Base-by-base conservation (phyloP, 2,113 vertebrate species). In the Bufo bufo region DNA sequence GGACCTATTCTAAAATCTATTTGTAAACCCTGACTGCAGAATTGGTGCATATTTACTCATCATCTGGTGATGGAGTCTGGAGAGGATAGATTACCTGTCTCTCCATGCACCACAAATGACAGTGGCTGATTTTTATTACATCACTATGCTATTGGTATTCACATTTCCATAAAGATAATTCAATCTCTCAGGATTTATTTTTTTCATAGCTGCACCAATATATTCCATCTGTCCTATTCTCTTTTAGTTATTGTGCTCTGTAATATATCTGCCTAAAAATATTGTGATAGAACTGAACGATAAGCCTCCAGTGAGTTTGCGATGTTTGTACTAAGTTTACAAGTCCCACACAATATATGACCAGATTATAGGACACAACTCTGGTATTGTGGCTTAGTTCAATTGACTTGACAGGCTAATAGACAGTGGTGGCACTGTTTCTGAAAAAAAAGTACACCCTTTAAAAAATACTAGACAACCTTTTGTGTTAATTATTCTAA, bases 111-210 rank as follows among this genome's bases (percentile, higher is more conserved):
- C 71, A 74, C 71, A 74, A 74, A 74, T 74, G 71, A 74, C 71
- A 47, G 43, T 74, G 71, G 71, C 71, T 47, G 71, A 72, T 45
- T 72, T 72, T 74, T 74, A 74, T 74, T 74, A 74, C 71, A 74
- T 74, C 71, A 74, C 71, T 23, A 71, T 71, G 66, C 66, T 74
- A 74, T 74, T 74, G 71, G 71, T 74, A 74, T 74, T 74, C 71
- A 74, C 43, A 74, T 74, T 74, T 74, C 71, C 43, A 74, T 74
- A 74, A 74, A 74, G 71, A 47, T 74, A 74, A 74, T 74, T 74
- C 71, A 74, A 74, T 74, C 71, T 74, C 6, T 45, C 45, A 47
- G 43, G 71, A 74, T 74, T 47, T 74, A 74, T 74, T 49, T 74
- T 33, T 71, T 74, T 49, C 71, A 16, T 74, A 74, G 71, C 49